These are phyloP conservation scores for Tuta absoluta DNA, from an alignment of 2,888 invertebrate species.

Conservation along the genomic window DNA sequence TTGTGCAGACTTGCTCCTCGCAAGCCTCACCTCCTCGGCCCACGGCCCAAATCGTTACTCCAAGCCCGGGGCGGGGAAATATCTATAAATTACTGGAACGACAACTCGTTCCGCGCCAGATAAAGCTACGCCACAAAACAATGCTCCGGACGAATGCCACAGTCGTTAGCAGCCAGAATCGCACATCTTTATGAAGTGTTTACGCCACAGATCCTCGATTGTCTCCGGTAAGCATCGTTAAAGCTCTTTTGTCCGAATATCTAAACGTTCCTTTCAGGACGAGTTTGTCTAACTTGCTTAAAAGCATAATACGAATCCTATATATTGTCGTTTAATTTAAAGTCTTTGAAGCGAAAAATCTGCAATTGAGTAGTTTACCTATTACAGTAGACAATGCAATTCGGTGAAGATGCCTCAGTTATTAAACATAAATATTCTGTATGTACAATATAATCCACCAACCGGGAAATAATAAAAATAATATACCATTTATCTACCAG, in stretches of 20 bases:
- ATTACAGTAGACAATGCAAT: background rate
- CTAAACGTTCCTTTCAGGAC: slow-evolving; percentile 26
- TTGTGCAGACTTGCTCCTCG: slow-evolving; percentile 25
- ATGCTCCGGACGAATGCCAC: slow-evolving; percentile 71
- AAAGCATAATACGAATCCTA: background rate
- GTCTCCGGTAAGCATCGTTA: slow-evolving; percentile 50
- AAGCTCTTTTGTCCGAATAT: slow-evolving; percentile 48
- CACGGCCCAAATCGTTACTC: slow-evolving; percentile 62
- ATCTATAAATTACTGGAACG: slow-evolving; percentile 79
- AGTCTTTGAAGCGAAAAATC: background rate
- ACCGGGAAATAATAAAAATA: background rate
- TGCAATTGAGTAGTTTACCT: background rate
- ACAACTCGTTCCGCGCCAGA: slow-evolving; percentile 77
- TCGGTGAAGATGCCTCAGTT: too few species aligned
- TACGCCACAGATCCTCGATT: slow-evolving; percentile 60
- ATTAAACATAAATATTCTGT: background rate
- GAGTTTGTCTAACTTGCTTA: slow-evolving; percentile 10
- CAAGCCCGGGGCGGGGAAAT: slow-evolving; percentile 70
- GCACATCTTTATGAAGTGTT: slow-evolving; percentile 74
- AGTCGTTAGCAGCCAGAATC: slow-evolving; percentile 68
- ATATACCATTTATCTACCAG: too few species aligned
- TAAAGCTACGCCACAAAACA: slow-evolving; percentile 78
- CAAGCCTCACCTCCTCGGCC: slow-evolving; percentile 48
- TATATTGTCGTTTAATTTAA: slow-evolving; percentile 11
- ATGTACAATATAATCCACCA: background rate